Percentiles rank a stretch among this genome's conserved stretches.
Evolutionary conservation across 2,888 invertebrate species (phyloP).

Genomic region (Platycnemis pennipes): DNA sequence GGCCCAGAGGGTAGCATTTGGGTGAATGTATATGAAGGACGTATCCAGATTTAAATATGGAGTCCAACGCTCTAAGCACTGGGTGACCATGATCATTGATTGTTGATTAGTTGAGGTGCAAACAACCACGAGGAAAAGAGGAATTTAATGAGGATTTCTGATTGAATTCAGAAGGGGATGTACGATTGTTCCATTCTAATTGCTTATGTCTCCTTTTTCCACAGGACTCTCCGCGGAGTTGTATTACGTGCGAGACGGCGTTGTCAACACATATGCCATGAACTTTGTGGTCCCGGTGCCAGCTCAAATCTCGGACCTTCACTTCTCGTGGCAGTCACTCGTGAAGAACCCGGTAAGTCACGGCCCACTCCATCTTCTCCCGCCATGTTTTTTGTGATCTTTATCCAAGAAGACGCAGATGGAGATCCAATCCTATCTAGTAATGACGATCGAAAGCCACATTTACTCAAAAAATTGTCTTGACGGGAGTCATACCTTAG

Average conservation of each 20-base stretch:
- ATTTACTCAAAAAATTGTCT: too few species aligned
- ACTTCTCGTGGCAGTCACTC: slow-evolving; percentile 93
- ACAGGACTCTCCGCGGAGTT: slow-evolving; percentile 88
- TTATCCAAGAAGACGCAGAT: background rate
- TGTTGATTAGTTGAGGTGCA: too few species aligned
- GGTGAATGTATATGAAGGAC: too few species aligned
- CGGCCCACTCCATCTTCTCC: background rate
- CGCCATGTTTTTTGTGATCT: background rate
- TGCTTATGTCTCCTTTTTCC: slow-evolving; percentile 75
- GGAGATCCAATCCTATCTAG: too few species aligned
- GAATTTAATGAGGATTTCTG: background rate
- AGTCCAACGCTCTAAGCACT: too few species aligned
- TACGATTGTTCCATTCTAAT: background rate
- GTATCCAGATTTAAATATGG: too few species aligned
- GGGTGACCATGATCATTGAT: too few species aligned
- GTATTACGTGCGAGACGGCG: slow-evolving; percentile 91
- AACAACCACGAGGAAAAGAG: background rate
- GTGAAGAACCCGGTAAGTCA: slow-evolving; percentile 86
- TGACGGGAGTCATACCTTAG: too few species aligned
- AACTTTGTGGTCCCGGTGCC: slow-evolving; percentile 91
- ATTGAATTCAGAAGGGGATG: background rate
- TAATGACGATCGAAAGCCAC: too few species aligned
- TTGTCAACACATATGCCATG: slow-evolving; percentile 92
- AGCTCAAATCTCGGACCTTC: slow-evolving; percentile 88
- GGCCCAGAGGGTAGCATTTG: too few species aligned